Conservation (phyloP, 2,888 invertebrate species). For the Nemoura dubitans region DNA sequence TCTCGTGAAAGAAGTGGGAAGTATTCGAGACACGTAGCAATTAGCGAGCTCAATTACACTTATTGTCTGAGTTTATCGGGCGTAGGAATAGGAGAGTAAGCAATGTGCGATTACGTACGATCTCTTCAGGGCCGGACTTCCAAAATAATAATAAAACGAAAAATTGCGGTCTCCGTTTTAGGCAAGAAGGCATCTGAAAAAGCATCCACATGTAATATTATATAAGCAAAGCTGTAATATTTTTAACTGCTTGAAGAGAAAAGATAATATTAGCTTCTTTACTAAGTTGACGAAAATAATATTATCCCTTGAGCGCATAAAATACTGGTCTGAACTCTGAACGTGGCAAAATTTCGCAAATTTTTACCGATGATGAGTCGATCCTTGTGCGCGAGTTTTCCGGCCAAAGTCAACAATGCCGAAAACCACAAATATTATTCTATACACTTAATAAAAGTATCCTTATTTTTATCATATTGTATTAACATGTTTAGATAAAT, state of each 20-base stretch:
- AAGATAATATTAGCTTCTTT: conserved; percentile 4
- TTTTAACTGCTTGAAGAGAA: not conserved
- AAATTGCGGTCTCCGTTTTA: too few relatives aligned
- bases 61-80: too few relatives aligned
- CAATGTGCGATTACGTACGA: too few relatives aligned
- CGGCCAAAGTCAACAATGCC: not conserved
- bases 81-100: too few relatives aligned
- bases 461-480: not conserved
- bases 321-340: not conserved
- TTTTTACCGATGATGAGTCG: not conserved
- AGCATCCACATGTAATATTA: not conserved
- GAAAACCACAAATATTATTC: not conserved
- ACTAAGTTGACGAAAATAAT: conserved; percentile 3
- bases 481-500: not conserved
- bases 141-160: too few relatives aligned
- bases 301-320: not conserved
- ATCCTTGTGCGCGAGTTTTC: not conserved
- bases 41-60: too few relatives aligned
- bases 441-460: not conserved
- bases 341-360: not conserved
- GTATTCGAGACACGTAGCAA: too few relatives aligned
- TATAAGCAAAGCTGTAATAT: not conserved
- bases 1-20: too few relatives aligned
- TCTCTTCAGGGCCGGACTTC: too few relatives aligned
- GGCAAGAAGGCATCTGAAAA: not conserved